Conservation (phyloP, 2,888 invertebrate genomes). For the Caenorhabditis sp. region DNA sequence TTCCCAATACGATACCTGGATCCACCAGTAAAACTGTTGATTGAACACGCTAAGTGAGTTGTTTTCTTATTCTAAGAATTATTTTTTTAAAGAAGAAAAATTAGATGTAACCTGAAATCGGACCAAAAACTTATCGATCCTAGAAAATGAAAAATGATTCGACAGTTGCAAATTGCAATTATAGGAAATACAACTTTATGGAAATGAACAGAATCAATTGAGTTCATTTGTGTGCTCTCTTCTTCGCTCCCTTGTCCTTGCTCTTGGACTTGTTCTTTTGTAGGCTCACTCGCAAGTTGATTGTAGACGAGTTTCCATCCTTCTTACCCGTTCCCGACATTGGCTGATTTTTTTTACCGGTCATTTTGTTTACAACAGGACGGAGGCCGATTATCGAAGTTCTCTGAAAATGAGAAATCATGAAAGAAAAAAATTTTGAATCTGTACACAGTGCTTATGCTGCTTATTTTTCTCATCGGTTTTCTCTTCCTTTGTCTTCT, state of each 20-base stretch:
- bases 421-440: background rate
- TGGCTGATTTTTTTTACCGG: conserved; percentile 20
- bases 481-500: conserved; percentile 18
- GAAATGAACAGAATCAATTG: background rate
- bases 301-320: background rate
- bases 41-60: conserved; percentile 57
- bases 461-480: conserved; percentile 14
- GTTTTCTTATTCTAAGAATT: no score
- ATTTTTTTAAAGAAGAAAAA: background rate
- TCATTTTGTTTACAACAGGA: conserved; percentile 16
- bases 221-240: background rate
- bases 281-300: background rate
- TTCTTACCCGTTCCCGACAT: conserved; percentile 11
- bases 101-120: no score
- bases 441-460: background rate
- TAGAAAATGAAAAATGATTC: no score
- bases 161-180: no score
- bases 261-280: background rate
- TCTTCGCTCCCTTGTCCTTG: background rate
- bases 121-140: no score
- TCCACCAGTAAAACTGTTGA: conserved; percentile 87
- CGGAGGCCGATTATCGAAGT: no score
- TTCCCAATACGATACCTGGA: conserved; percentile 90
- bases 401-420: background rate
- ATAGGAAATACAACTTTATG: background rate